These are phyloP conservation scores for Sebastes iracundus DNA, from an alignment of 2,797 vertebrate species.

Conservation along the genomic window DNA sequence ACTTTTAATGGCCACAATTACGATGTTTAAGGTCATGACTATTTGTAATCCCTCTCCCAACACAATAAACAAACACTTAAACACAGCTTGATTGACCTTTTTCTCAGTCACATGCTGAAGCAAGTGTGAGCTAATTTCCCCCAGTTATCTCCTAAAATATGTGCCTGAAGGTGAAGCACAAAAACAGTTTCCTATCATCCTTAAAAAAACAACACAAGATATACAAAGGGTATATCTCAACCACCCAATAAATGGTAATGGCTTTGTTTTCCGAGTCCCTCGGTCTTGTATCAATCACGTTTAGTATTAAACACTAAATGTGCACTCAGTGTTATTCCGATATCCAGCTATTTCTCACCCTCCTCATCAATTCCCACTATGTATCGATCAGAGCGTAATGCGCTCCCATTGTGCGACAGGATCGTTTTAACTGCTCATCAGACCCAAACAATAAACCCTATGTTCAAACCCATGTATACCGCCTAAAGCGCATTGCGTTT, in stretches of 20 bases:
- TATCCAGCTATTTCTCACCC: conserved; percentile 11
- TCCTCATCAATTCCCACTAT: conserved; percentile 32
- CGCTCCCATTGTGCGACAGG: conserved; percentile 12
- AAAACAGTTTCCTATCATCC: background rate
- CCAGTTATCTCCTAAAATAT: background rate
- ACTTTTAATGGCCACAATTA: background rate
- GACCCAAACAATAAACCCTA: conserved; percentile 39
- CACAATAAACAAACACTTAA: background rate
- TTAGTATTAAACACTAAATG: conserved; percentile 16
- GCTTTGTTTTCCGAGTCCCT: conserved; percentile 9
- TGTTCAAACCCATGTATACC: conserved; percentile 27
- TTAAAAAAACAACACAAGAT: background rate
- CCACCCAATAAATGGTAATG: background rate
- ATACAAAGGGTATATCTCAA: background rate
- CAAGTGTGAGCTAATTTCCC: background rate
- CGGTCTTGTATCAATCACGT: conserved; percentile 10
- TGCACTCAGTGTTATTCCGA: conserved; percentile 21
- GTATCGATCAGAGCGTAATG: conserved; percentile 43
- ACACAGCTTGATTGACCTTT: conserved; percentile 3
- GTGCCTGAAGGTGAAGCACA: background rate
- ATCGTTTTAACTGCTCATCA: conserved; percentile 41
- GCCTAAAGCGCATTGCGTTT: conserved; percentile 29
- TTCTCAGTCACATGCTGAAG: background rate
- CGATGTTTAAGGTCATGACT: background rate
- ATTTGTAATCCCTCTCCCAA: background rate